Percentiles rank a stretch among this genome's conserved stretches.
These are phyloP conservation scores for Microtus oregoni DNA, from an alignment of 2,113 vertebrate species.

Conservation along the genomic window DNA sequence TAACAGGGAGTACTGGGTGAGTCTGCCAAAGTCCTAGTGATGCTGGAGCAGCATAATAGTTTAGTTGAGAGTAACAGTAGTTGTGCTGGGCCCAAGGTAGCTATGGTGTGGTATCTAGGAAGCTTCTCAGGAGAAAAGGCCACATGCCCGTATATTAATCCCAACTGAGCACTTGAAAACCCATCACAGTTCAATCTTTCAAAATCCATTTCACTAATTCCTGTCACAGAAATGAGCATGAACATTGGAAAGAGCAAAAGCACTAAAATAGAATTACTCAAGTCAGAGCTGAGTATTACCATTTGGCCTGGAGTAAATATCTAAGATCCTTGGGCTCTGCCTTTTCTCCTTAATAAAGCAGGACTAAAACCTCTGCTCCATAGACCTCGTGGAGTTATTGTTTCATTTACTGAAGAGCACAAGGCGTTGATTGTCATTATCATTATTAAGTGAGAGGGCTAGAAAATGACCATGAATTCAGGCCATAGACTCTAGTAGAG, in stretches of 20 bases:
- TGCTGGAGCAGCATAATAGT: not conserved
- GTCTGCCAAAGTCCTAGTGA: slow-evolving; percentile 18
- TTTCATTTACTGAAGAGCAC: not conserved
- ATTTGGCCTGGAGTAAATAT: slow-evolving; percentile 6
- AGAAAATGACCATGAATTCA: not conserved
- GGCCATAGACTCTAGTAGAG: not conserved
- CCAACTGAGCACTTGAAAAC: slow-evolving; percentile 30
- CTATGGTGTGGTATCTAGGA: not conserved
- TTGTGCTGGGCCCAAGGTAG: not conserved
- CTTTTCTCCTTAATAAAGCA: slow-evolving; percentile 7
- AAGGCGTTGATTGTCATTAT: not conserved
- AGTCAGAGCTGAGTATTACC: not conserved
- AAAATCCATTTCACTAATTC: slow-evolving; percentile 39
- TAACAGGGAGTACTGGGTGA: slow-evolving; percentile 12
- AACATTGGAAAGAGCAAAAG: not conserved
- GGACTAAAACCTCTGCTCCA: not conserved
- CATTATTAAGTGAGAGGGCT: not conserved
- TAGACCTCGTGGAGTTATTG: not conserved
- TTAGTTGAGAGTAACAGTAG: slow-evolving; percentile 21
- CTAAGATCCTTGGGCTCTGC: not conserved
- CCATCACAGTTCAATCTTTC: slow-evolving; percentile 17
- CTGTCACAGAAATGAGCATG: not conserved
- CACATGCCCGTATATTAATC: slow-evolving; percentile 21
- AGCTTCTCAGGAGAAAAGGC: not conserved
- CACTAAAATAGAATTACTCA: slow-evolving; percentile 19